These are phyloP conservation scores for Gastracanthus pulcherrimus DNA, from an alignment of 2,888 invertebrate genomes.

Conservation along the genomic window DNA sequence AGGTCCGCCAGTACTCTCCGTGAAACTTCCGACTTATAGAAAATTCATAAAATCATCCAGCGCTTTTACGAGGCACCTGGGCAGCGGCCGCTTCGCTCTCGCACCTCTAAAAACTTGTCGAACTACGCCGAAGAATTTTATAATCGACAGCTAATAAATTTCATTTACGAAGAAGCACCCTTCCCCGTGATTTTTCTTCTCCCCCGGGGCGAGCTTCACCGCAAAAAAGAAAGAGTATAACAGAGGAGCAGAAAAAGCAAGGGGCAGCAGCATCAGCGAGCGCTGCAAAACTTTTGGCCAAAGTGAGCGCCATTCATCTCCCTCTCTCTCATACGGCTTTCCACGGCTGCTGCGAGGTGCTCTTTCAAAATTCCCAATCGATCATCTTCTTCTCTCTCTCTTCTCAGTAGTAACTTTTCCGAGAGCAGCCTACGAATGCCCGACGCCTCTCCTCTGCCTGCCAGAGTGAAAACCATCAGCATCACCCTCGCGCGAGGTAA, in stretches of 20 bases:
- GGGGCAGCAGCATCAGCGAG: too few species aligned
- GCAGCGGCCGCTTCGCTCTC: too few species aligned
- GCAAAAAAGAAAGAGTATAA: not conserved
- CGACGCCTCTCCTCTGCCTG: too few species aligned
- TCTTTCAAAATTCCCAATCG: conserved; percentile 47
- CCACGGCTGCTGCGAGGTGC: not conserved
- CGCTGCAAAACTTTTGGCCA: conserved; percentile 13
- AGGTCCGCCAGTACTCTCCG: not conserved
- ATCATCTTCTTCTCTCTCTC: conserved; percentile 38
- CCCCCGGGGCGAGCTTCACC: not conserved
- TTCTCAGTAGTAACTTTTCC: conserved; percentile 12
- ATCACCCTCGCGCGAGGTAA: too few species aligned
- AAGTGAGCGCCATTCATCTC: conserved; percentile 54
- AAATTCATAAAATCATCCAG: too few species aligned
- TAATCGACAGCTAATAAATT: conserved; percentile 47
- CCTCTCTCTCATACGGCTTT: conserved; percentile 31
- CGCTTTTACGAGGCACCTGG: too few species aligned
- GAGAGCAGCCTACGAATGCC: not conserved
- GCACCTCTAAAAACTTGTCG: not conserved
- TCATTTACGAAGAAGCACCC: conserved; percentile 7
- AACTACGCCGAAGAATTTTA: not conserved
- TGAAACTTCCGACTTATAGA: too few species aligned
- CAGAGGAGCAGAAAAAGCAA: too few species aligned
- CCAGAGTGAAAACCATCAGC: too few species aligned
- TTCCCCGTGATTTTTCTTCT: too few species aligned